A percentile compares a stretch with the other conserved stretches of the same genome.
Evolutionary conservation across 2,113 vertebrate species (phyloP).

Genomic region (Xiphias gladius): DNA sequence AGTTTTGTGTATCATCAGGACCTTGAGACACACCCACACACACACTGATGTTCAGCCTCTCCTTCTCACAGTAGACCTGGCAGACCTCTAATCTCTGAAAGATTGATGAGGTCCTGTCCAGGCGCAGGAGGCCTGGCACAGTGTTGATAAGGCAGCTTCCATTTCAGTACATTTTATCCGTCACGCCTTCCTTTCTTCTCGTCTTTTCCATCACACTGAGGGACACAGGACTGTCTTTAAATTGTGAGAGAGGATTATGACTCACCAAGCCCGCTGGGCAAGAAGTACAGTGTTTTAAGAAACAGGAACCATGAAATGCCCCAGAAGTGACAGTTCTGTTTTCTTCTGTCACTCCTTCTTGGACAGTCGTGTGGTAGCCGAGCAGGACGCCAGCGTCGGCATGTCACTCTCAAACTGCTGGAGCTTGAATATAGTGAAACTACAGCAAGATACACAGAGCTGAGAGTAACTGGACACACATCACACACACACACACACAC

Average conservation of each 20-base stretch:
- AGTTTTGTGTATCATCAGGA: conserved; percentile 56
- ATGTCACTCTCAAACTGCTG: conserved; percentile 59
- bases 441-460: conserved; percentile 56
- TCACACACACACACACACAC: conserved; percentile 14
- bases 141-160: conserved; percentile 70
- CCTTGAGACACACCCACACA: conserved; percentile 46
- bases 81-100: conserved; percentile 65
- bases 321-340: neutral
- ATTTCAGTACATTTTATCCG: conserved; percentile 54
- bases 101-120: conserved; percentile 70
- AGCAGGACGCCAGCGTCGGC: conserved; percentile 41
- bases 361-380: conserved; percentile 25
- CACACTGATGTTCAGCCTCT: conserved; percentile 36
- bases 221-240: neutral
- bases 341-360: conserved; percentile 19
- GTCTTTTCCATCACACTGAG: conserved; percentile 16
- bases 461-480: conserved; percentile 49
- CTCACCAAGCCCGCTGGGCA: neutral
- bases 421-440: conserved; percentile 52
- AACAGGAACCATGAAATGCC: conserved; percentile 60
- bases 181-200: conserved; percentile 22
- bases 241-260: conserved; percentile 40
- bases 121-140: conserved; percentile 54
- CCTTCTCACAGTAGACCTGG: conserved; percentile 37
- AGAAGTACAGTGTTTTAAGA: conserved; percentile 28